Conservation (phyloP, 2,113 vertebrate genomes). For the Rhizomys pruinosus region DNA sequence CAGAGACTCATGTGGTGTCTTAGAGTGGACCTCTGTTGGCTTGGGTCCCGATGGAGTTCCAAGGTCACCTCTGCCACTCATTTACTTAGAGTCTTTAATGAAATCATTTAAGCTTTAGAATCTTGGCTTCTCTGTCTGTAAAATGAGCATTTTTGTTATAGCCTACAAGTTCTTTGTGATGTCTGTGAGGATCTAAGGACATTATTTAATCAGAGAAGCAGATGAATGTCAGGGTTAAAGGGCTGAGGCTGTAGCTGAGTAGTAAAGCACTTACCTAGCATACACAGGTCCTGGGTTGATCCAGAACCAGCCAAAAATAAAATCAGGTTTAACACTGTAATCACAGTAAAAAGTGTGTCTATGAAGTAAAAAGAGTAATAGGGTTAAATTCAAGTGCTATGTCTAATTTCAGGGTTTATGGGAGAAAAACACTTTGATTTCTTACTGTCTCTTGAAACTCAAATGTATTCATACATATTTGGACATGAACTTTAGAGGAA, state of each 20-base stretch:
- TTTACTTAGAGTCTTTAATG: background rate
- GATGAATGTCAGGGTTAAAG: slow-evolving; percentile 6
- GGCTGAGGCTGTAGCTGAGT: background rate
- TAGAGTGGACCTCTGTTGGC: background rate
- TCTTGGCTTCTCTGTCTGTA: background rate
- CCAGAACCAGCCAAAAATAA: background rate
- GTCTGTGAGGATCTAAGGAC: background rate
- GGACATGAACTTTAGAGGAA: background rate
- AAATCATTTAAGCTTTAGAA: background rate
- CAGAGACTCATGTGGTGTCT: background rate
- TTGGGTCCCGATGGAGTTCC: background rate
- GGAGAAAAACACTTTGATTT: background rate
- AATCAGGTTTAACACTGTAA: background rate
- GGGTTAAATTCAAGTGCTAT: background rate
- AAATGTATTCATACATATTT: background rate
- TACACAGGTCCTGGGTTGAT: background rate
- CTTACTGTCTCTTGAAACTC: slow-evolving; percentile 15
- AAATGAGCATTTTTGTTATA: background rate
- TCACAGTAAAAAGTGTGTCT: background rate
- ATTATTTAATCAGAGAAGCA: background rate
- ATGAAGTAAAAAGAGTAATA: background rate
- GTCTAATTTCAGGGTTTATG: background rate
- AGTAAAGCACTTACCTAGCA: background rate
- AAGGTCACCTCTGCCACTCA: background rate
- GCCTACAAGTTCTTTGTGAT: background rate